These are phyloP conservation scores for Trachemys scripta DNA, from an alignment of 2,113 vertebrate species.

Conservation along the genomic window DNA sequence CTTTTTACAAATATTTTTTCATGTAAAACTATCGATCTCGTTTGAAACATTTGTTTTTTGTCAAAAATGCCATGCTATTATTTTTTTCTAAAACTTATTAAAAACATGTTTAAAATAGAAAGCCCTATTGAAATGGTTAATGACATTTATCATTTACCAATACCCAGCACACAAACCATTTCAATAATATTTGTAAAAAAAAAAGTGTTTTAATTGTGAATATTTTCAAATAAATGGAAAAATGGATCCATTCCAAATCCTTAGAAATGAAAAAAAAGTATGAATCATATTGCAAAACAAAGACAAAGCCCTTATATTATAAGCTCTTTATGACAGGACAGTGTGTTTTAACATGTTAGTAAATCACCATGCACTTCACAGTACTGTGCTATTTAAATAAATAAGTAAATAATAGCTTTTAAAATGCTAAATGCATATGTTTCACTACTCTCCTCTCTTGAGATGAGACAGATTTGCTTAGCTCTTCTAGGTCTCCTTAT, in stretches of 20 bases:
- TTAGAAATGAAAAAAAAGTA: not conserved
- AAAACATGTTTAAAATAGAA: not conserved
- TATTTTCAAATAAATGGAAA: too few relatives aligned
- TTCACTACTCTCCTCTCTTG: accelerated
- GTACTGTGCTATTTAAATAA: not conserved
- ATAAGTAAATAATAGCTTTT: not conserved
- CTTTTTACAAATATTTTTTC: not conserved
- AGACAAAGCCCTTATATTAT: not conserved
- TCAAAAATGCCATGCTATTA: not conserved
- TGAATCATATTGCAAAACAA: not conserved
- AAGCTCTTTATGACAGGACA: accelerated
- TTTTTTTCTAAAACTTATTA: not conserved
- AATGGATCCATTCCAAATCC: not conserved
- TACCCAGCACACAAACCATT: not conserved
- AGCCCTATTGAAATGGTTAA: not conserved
- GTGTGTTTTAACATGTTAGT: not conserved
- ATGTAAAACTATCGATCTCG: not conserved
- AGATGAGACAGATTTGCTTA: not conserved
- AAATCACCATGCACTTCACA: not conserved
- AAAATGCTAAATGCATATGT: accelerated
- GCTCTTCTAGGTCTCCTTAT: not conserved
- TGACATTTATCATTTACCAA: not conserved
- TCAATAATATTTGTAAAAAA: not conserved
- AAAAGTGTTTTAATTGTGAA: too few relatives aligned
- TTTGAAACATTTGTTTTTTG: not conserved